Evolutionary conservation across 2,888 invertebrate genomes (phyloP).

Genomic region (Drosophila hamatofila): DNA sequence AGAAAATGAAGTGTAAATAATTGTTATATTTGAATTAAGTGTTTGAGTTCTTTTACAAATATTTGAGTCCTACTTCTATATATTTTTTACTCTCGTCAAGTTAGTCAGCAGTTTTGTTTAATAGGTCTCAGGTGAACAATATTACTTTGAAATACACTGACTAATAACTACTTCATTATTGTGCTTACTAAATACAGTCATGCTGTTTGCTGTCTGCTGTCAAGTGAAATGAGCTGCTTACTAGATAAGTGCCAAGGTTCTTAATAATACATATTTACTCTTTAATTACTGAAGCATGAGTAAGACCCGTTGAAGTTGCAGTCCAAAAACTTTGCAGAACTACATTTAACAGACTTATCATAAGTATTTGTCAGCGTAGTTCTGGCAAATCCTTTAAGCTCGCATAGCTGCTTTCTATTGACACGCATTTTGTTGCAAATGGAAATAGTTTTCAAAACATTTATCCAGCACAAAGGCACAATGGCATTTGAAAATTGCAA

Average conservation of each 20-base stretch:
- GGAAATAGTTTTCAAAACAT: conserved; percentile 71
- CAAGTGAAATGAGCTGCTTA: conserved; percentile 2
- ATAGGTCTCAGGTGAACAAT: background rate
- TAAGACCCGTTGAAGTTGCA: background rate
- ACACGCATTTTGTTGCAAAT: conserved; percentile 54
- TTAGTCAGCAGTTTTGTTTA: background rate
- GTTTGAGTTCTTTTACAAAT: no score
- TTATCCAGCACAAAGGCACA: conserved; percentile 67
- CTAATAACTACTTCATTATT: background rate
- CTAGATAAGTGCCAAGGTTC: background rate
- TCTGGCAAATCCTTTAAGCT: conserved; percentile 12
- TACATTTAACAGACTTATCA: conserved; percentile 3
- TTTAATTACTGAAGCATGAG: background rate
- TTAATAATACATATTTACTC: background rate
- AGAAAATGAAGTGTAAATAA: background rate
- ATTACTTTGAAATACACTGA: background rate
- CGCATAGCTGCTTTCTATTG: conserved; percentile 26
- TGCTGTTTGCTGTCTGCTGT: background rate
- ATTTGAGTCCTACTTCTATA: background rate
- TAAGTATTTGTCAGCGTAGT: conserved; percentile 15
- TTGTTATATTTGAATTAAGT: background rate
- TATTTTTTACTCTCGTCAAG: background rate
- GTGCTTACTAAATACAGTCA: background rate
- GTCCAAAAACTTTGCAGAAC: background rate
- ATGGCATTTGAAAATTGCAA: conserved; percentile 53